Evolutionary conservation across 2,797 vertebrate species (phyloP).

Genomic region (Podarcis lilfordi): DNA sequence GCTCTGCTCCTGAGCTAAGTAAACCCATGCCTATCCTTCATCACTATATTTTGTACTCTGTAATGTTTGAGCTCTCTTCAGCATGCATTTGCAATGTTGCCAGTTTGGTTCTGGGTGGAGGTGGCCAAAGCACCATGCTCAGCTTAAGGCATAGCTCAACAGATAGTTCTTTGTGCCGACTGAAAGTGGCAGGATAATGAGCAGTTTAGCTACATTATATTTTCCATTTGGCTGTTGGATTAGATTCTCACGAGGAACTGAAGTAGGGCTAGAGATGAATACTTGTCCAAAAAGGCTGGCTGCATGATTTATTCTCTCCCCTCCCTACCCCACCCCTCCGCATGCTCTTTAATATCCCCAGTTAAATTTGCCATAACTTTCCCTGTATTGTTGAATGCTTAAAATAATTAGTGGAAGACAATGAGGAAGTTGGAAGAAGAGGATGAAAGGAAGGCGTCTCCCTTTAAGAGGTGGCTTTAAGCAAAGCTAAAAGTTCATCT

Average conservation of each 20-base stretch:
- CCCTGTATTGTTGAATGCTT: not conserved
- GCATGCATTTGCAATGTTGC: no score
- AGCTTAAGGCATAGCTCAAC: no score
- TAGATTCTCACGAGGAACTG: not conserved
- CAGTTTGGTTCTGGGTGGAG: no score
- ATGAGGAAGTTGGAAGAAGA: not conserved
- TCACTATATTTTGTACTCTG: no score
- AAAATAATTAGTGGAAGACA: not conserved
- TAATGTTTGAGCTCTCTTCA: no score
- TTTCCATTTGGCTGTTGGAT: not conserved
- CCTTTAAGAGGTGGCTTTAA: not conserved
- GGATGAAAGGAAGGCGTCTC: not conserved
- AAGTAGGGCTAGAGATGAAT: no score
- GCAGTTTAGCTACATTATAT: not conserved
- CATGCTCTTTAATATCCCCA: not conserved
- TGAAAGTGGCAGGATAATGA: not conserved
- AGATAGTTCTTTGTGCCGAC: not conserved
- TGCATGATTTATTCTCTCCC: not conserved
- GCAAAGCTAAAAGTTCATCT: not conserved
- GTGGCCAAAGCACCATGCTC: no score
- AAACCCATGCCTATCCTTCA: no score
- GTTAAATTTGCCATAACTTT: not conserved
- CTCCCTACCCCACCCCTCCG: not conserved
- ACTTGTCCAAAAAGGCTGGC: no score
- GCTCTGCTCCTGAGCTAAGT: no score